These are phyloP conservation scores for Ramphastos sulfuratus DNA, from an alignment of 2,113 vertebrate genomes.

Conservation along the genomic window DNA sequence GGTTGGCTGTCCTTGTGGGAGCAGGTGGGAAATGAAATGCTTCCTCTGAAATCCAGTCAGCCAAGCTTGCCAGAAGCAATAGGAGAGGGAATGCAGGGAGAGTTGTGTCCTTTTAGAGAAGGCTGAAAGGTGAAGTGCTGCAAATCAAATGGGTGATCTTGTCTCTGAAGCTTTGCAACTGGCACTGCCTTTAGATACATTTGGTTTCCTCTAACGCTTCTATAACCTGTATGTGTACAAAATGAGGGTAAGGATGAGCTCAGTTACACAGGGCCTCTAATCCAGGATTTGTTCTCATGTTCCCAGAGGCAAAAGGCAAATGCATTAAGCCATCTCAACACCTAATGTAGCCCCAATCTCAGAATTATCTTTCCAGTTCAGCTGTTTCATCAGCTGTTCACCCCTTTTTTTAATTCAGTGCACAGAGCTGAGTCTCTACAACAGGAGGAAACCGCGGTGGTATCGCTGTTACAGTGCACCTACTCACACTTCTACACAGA, in stretches of 20 bases:
- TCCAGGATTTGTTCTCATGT: slow-evolving; percentile 51
- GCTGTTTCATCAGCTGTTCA: slow-evolving; percentile 46
- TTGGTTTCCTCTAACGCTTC: neutral
- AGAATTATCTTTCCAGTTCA: slow-evolving; percentile 46
- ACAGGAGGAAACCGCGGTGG: neutral
- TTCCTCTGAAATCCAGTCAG: accelerated
- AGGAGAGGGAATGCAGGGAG: neutral
- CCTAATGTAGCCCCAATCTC: slow-evolving; percentile 35
- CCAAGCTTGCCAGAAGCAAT: neutral
- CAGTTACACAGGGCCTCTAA: slow-evolving; percentile 16
- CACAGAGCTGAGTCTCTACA: slow-evolving; percentile 26
- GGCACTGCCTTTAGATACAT: neutral
- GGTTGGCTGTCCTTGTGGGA: neutral
- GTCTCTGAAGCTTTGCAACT: neutral
- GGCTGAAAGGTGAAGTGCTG: neutral
- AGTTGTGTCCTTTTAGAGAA: neutral
- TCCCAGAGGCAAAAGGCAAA: slow-evolving; percentile 34
- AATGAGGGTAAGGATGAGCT: slow-evolving; percentile 6
- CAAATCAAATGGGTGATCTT: neutral
- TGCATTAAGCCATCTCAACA: slow-evolving; percentile 29
- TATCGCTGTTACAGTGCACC: neutral
- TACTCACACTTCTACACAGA: neutral
- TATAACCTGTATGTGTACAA: neutral
- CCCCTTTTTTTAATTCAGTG: slow-evolving; percentile 15
- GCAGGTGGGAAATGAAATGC: neutral